Percentiles rank a stretch among this genome's conserved stretches.
Conservation (phyloP, 2,888 invertebrate genomes). For the Ypsolopha scabrella region DNA sequence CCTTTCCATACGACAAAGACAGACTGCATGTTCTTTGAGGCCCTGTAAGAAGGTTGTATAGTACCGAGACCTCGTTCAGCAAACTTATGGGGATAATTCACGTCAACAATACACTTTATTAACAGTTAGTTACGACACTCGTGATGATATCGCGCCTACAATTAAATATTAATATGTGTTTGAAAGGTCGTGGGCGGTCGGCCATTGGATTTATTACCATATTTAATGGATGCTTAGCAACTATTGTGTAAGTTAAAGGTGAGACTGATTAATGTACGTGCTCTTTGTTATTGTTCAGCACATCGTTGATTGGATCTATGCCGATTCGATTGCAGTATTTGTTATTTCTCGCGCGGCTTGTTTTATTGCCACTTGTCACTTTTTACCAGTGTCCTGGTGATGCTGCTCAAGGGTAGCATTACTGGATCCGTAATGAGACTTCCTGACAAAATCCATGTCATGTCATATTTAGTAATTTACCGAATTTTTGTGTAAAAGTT, state of each 20-base stretch:
- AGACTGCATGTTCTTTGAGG: no score
- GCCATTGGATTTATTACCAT: conserved; percentile 37
- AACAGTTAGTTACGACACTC: conserved; percentile 58
- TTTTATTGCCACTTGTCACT: no score
- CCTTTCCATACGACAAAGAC: no score
- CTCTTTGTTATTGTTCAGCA: background rate
- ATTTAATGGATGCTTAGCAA: conserved; percentile 28
- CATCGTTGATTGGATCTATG: background rate
- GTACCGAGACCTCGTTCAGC: conserved; percentile 28
- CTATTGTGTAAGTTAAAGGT: conserved; percentile 33
- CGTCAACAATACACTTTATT: conserved; percentile 67
- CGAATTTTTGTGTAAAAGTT: no score
- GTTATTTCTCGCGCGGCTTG: no score
- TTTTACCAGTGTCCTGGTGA: no score
- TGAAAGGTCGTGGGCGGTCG: conserved; percentile 43
- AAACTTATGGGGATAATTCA: conserved; percentile 61
- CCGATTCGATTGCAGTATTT: no score
- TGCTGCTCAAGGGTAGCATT: no score
- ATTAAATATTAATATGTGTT: conserved; percentile 66
- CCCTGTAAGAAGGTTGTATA: no score
- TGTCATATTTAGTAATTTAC: no score
- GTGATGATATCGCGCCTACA: conserved; percentile 64
- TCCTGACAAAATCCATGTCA: no score
- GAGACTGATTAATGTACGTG: conserved; percentile 24
- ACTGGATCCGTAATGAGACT: no score